Evolutionary conservation across 2,888 invertebrate species (phyloP).

Genomic region (Pollenia amentaria): DNA sequence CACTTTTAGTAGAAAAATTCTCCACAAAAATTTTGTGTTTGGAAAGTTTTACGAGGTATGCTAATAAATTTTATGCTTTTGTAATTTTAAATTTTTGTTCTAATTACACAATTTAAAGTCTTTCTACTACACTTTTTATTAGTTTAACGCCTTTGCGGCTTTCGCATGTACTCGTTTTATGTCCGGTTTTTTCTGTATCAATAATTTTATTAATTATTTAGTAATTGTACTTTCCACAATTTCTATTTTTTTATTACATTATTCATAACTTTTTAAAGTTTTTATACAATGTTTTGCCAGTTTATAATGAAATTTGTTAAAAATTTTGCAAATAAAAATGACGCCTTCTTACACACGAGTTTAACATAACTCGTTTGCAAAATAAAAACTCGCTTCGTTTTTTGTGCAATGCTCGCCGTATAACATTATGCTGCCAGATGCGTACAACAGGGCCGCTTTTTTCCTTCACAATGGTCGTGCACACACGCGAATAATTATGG

Average conservation of each 20-base stretch:
- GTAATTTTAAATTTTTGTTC: background rate
- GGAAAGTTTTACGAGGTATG: background rate
- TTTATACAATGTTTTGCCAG: constrained; percentile 4
- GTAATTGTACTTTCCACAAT: background rate
- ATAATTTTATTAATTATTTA: constrained; percentile 44
- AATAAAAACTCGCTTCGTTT: constrained; percentile 65
- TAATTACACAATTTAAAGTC: background rate
- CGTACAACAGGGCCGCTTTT: background rate
- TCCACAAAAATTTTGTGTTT: background rate
- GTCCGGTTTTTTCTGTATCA: constrained; percentile 73
- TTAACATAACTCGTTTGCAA: constrained; percentile 65
- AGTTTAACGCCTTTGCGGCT: constrained; percentile 63
- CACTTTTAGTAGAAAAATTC: constrained; percentile 4
- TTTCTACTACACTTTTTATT: constrained; percentile 25
- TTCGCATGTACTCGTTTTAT: constrained; percentile 59
- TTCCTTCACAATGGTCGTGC: too few relatives aligned
- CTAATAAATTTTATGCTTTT: background rate
- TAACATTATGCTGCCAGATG: constrained; percentile 29
- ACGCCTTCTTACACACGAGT: constrained; percentile 71
- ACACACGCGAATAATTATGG: too few relatives aligned
- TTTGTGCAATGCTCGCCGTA: constrained; percentile 42
- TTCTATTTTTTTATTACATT: background rate
- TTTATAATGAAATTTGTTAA: constrained; percentile 17
- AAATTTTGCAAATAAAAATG: constrained; percentile 64
- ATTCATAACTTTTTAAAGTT: background rate